Evolutionary conservation across 1,140 invertebrate genomes (phyloP).

Genomic region (Neodiprion lecontei): DNA sequence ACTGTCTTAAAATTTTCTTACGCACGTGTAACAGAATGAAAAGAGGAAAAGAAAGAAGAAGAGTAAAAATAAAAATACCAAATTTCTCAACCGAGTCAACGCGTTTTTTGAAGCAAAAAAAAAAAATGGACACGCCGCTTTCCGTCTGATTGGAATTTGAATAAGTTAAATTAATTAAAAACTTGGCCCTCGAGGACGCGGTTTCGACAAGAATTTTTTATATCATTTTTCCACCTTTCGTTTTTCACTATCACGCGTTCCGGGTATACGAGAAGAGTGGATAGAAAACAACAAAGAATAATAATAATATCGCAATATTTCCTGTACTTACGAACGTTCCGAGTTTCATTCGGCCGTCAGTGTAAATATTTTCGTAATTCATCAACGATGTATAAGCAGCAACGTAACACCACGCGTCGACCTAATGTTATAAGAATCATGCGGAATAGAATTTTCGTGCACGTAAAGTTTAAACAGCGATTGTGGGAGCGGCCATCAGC

Average conservation of each 20-base stretch:
- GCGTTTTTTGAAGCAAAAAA: background rate
- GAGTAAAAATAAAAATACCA: background rate
- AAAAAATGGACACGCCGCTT: background rate
- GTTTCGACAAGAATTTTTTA: background rate
- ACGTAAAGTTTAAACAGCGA: background rate
- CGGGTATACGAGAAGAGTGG: too few species aligned
- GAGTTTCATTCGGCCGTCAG: too few species aligned
- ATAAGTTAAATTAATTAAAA: background rate
- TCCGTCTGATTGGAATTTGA: background rate
- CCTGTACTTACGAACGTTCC: too few species aligned
- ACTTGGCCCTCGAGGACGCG: background rate
- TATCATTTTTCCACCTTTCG: background rate
- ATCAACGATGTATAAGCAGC: too few species aligned
- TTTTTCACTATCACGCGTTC: background rate
- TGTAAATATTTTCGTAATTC: too few species aligned
- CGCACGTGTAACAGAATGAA: background rate
- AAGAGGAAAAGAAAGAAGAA: background rate
- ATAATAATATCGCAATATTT: too few species aligned
- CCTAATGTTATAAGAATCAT: background rate
- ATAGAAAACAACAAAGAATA: too few species aligned
- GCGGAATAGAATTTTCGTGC: background rate
- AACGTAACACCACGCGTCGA: background rate
- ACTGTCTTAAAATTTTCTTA: background rate
- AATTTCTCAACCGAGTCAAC: background rate
- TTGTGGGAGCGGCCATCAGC: background rate